Percentiles rank a stretch among this genome's conserved stretches.
These are phyloP conservation scores for Cheilosia variabilis DNA, from an alignment of 2,888 invertebrate species.

Conservation along the genomic window DNA sequence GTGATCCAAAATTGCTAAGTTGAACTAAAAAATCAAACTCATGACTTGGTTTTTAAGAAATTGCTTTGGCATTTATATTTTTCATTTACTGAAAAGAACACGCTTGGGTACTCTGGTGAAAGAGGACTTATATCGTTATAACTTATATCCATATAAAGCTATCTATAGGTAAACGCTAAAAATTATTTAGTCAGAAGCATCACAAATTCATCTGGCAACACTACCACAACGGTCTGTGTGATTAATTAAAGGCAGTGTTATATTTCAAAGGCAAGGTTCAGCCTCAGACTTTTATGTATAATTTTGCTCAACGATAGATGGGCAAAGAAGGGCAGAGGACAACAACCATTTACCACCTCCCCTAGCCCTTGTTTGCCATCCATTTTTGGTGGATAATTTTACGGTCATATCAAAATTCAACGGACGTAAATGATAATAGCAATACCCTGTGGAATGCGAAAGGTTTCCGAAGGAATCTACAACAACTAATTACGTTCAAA, in stretches of 20 bases:
- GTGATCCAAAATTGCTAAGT: no score
- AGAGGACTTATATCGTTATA: no score
- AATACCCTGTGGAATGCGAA: slow-evolving; percentile 46
- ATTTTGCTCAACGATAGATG: background rate
- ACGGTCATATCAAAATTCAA: slow-evolving; percentile 65
- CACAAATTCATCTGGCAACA: background rate
- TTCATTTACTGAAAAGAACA: no score
- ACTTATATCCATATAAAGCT: no score
- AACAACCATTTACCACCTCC: background rate
- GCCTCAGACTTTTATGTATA: slow-evolving; percentile 8
- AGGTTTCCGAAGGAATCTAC: slow-evolving; percentile 35
- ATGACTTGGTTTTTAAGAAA: no score
- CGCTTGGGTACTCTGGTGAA: no score
- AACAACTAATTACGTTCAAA: slow-evolving; percentile 56
- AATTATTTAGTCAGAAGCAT: no score
- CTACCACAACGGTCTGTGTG: slow-evolving; percentile 7
- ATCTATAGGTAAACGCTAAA: no score
- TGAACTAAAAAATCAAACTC: no score
- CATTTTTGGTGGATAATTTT: slow-evolving; percentile 24
- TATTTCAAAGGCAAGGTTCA: slow-evolving; percentile 49
- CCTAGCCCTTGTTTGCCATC: background rate
- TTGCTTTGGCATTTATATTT: no score
- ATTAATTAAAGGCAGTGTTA: slow-evolving; percentile 60
- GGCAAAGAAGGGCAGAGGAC: background rate
- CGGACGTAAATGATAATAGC: slow-evolving; percentile 54